Percentiles rank a stretch among this genome's conserved stretches.
phyloP scores from a whole-genome alignment of 2,797 vertebrate genomes.

The Hoplostethus mediterraneus region DNA sequence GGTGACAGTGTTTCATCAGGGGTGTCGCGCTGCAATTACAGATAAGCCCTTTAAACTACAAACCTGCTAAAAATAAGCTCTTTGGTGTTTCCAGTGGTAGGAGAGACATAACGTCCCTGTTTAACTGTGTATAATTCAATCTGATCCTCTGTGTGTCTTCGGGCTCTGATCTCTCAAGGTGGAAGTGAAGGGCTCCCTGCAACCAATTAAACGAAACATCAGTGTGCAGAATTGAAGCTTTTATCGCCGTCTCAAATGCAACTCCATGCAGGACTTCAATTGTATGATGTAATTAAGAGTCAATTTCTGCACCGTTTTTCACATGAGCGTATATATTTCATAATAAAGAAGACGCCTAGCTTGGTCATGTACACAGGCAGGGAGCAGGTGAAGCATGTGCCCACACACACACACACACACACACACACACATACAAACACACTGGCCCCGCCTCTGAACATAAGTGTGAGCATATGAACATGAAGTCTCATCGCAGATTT shows the following conservation, averaged over 20 bases:
- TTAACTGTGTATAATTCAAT: conserved; percentile 49
- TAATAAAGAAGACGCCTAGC: background rate
- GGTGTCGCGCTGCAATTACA: no score
- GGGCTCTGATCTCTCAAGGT: conserved; percentile 57
- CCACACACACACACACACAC: conserved; percentile 7
- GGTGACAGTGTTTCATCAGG: conserved; percentile 33
- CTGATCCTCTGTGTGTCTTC: conserved; percentile 44
- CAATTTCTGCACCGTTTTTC: conserved; percentile 10
- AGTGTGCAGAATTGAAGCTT: conserved; percentile 35
- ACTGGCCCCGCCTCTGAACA: conserved; percentile 5
- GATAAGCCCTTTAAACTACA: conserved; percentile 58
- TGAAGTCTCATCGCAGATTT: conserved; percentile 20
- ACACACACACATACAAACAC: conserved; percentile 10
- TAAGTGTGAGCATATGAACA: conserved; percentile 39
- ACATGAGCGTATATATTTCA: background rate
- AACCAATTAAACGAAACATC: conserved; percentile 69
- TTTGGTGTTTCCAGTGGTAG: conserved; percentile 37
- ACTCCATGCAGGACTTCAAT: conserved; percentile 26
- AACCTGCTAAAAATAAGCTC: conserved; percentile 55
- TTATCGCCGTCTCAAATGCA: conserved; percentile 46
- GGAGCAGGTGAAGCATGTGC: background rate
- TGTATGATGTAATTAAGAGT: conserved; percentile 66
- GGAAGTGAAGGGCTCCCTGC: conserved; percentile 66
- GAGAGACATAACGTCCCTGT: conserved; percentile 52
- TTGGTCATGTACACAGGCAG: background rate